Evolutionary conservation across 2,888 invertebrate genomes (phyloP), one percentile per base, ranked within the genome.

Genomic region (Caenorhabditis sp.): DNA sequence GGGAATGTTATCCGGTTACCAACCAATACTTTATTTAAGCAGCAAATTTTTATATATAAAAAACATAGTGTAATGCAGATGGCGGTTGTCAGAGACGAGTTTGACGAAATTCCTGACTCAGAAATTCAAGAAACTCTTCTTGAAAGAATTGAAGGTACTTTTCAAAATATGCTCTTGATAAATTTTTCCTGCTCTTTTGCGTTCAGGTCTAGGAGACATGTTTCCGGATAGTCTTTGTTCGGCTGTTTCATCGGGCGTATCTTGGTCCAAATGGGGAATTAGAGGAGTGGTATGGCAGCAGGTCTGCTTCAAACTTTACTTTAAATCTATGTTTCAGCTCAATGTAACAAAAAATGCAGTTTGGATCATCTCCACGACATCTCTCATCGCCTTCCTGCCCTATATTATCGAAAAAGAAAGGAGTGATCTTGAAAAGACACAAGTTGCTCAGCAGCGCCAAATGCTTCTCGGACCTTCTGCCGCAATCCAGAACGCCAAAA

Each of bases 191-290:
- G n/a, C n/a, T n/a, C n/a, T n/a, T n/a, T n/a, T n/a, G n/a, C n/a
- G n/a, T n/a, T n/a, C n/a, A n/a, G n/a, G 96, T 9, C 91, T 98
- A 78, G 93, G 95, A 27, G 98, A 98, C 92, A 98, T 98, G 96
- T 96, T 98, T 63, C 87, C 87, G 9, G 30, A 52, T 7, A n/a
- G 45, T 4, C 46, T 87, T 27, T 77, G 82, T 17, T 81, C 76
- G 11, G 39, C 62, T 8, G 77, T 75, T 37, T 46, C 53, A 13
- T 75, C 75, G 13, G 82, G 81, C 9, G 63, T 73, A 24, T 46
- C 59, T 4, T 81, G 82, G 80, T 71, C 77, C 5, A 48, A 55
- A 17, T 84, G 85, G 83, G 55, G 77, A n/a, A 73, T 80, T 4
- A 65, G 77, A 37, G 79, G 76, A 45, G 41, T 81, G 55, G 86